Base-by-base conservation (phyloP, 2,888 invertebrate species). In the Agonopterix subpropinquella region DNA sequence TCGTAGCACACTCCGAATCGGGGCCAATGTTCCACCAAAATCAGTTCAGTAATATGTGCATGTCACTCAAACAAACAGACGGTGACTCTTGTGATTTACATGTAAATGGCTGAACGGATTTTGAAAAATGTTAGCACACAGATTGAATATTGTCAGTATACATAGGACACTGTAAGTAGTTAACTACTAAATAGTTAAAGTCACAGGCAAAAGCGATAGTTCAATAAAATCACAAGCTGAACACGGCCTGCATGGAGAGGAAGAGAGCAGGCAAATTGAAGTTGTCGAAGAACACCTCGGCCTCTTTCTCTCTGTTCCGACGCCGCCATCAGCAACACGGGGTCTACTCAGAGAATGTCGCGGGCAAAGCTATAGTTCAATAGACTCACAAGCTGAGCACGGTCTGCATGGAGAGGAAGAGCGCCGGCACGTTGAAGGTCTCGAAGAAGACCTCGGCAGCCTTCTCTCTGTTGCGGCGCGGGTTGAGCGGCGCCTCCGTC, bases 381-480 rank as follows among this genome's bases (percentile, higher is more conserved):
- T 28, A 5, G 5, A 70, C 96, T 92, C 86, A 98, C 96, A 99
- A 92, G 90, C 98, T 98, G 60, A 99, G 92, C 48, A 99, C 98
- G 36, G 99, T 99, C 87, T 99, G 99, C 96, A 99, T 98, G 37
- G 99, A 99, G 41, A 99, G 95, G 82, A 98, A 99, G 47, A 99
- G 90, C 1, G 99, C 99, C 47, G 99, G 99, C 35, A 98, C 99
- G 79, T 99, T 99, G 82, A 99, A 97, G 0, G 98, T 96, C 10
- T 39, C n/a, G 39, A n/a, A 39, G 39, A 39, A n/a, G 3, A 28
- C 28, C 84, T 99, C 99, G 0, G 99, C 99, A 0, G 98, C 96
- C 80, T 97, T 98, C 87, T 99, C 99, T 44, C 99, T 90, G 82
- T 99, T 99, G 63, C 95, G 92, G 55, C 97, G 91, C 0, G 99